Conservation (phyloP, 2,113 vertebrate species). For the Prunella himalayana region DNA sequence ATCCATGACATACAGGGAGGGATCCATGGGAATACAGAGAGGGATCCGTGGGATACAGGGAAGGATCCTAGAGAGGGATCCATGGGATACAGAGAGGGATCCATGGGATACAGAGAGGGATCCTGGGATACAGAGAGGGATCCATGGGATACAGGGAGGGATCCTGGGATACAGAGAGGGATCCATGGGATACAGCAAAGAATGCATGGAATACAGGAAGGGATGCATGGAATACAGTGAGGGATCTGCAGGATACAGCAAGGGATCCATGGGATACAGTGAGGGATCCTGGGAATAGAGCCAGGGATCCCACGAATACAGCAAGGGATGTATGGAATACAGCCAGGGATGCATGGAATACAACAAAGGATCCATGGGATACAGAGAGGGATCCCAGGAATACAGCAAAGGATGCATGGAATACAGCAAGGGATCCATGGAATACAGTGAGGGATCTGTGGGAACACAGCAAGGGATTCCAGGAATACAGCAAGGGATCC, state of each 20-base stretch:
- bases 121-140: rapidly evolving
- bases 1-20: rapidly evolving
- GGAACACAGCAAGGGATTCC: rapidly evolving
- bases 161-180: rapidly evolving
- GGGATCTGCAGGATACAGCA: background rate
- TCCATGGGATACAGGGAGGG: no score
- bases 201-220: rapidly evolving
- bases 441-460: rapidly evolving
- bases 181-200: rapidly evolving
- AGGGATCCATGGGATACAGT: background rate
- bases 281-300: no score
- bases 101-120: rapidly evolving
- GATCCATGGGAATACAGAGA: background rate
- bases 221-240: rapidly evolving
- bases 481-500: background rate
- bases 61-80: rapidly evolving
- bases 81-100: rapidly evolving
- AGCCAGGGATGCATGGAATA: background rate
- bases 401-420: no score
- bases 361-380: rapidly evolving
- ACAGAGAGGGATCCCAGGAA: background rate
- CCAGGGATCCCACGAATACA: rapidly evolving
- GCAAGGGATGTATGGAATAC: background rate
- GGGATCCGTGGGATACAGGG: rapidly evolving
- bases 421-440: rapidly evolving